Evolutionary conservation across 2,888 invertebrate species (phyloP), one percentile per base, ranked within the genome.

Genomic region (Podabrus alpinus): DNA sequence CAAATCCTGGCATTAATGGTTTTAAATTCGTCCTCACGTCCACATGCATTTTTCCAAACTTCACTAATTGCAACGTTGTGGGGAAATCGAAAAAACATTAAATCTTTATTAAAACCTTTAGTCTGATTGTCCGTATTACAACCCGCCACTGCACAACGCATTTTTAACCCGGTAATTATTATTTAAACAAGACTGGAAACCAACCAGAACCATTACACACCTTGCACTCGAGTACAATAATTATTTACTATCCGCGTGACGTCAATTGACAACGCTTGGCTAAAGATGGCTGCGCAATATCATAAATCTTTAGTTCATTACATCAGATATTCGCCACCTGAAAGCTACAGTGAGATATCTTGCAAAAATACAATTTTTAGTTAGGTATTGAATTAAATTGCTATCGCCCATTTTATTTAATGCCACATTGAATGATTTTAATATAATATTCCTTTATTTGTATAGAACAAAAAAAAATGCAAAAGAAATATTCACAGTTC

Each of bases 41-140:
- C 13, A 19, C 73, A 73, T 45, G 66, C 66, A 9, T 64, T 21
- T 60, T 9, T 59, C 73, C 73, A 73, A 0, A 3, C 10, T 19
- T 59, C 24, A 2, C 13, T 9, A 5, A 69, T 1, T 25, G 10
- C 15, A n/a, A 2, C 15, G 59, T 69, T 45, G 15, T 59, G 64
- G 2, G 73, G 69, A 66, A 73, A 73, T 5, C 69, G 62, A 59
- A 62, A 68, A 45, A 73, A 69, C 66, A 15, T 69, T 17, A 73
- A 9, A 45, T 66, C 45, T 15, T 17, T 29, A 21, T 11, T n/a
- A 19, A 62, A 66, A n/a, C 24, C 1, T 19, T 61, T 73, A 9
- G n/a, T 11, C 61, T 69, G 69, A 64, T 73, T 69, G 66, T 73
- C 73, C 7, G 24, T 9, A 60, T 73, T 61, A 59, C 73, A 73